Evolutionary conservation across 2,113 vertebrate genomes (phyloP), one percentile per base, ranked within the genome.

Genomic region (Gracilinanus agilis): DNA sequence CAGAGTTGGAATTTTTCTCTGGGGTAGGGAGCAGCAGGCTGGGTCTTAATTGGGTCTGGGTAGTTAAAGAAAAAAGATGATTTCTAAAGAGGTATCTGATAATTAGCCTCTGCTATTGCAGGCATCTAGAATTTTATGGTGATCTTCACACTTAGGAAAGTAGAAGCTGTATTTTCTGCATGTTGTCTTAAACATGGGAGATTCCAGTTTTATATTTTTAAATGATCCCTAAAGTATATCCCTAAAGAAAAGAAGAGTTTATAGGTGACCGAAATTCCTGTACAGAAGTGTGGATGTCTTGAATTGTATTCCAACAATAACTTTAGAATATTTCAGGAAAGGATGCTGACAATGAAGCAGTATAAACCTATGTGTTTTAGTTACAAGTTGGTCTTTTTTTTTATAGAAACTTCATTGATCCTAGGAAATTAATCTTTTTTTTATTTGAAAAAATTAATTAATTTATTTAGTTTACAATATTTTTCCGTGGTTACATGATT

Each of bases 341-440:
- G 19, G 3, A 6, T 92, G 83, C 53, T 67, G 44, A 10, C 93
- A 96, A 93, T 75, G 61, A 97, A 91, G 23, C 3, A 29, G 95
- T 83, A 5, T 27, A 83, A 75, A 24, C 95, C 0, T 92, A 2
- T 23, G 94, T 0, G 6, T 23, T 53, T 95, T 53, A 96, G 93
- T 92, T 94, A 89, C 67, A 3, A 95, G 2, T 9, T 25, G 94
- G 24, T 92, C 9, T 0, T 97, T 94, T 93, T 91, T 93, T 19
- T 92, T 94, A 49, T 55, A 92, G 88, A 55, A 25, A 55, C 29
- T 44, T 3, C 34, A 93, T 19, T 90, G 89, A 95, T 96, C 93
- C 89, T 53, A 53, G 95, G 96, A 97, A 98, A 97, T 96, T 92
- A 97, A 94, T 95, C 25, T 0, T 0, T n/a, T n/a, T n/a, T n/a